phyloP scores from a whole-genome alignment of 1,140 invertebrate species.

The Thereuonema tuberculata region DNA sequence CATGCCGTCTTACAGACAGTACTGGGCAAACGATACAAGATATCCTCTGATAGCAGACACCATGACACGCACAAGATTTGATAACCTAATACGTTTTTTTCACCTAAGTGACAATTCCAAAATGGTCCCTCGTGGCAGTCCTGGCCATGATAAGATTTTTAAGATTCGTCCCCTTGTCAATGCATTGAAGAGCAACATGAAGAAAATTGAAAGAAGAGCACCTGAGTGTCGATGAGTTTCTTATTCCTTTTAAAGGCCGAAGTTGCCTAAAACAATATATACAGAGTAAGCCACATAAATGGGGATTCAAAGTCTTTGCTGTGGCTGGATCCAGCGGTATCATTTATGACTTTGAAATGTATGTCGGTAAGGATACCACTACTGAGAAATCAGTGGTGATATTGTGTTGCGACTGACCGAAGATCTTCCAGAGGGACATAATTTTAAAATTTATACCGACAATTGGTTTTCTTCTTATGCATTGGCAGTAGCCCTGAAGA shows the following conservation, averaged over 20 bases:
- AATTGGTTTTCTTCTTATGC: constrained; percentile 20
- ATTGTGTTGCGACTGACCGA: constrained; percentile 15
- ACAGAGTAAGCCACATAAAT: constrained; percentile 19
- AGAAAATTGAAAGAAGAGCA: neutral
- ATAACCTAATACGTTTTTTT: constrained; percentile 11
- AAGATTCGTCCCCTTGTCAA: constrained; percentile 2
- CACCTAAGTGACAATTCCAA: constrained; percentile 8
- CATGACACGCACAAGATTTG: constrained; percentile 19
- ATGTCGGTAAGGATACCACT: constrained; percentile 14
- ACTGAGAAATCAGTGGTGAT: constrained; percentile 16
- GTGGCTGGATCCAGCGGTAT: constrained; percentile 14
- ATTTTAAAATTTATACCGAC: constrained; percentile 20
- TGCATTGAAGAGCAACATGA: neutral
- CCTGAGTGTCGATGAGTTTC: constrained; percentile 26
- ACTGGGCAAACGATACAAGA: constrained; percentile 20
- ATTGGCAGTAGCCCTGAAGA: constrained; percentile 15
- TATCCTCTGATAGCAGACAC: constrained; percentile 16
- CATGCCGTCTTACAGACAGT: constrained; percentile 15
- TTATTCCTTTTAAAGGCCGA: constrained; percentile 32
- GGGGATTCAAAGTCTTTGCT: constrained; percentile 20
- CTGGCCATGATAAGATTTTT: neutral
- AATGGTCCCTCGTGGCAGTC: neutral
- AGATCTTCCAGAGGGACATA: constrained; percentile 14
- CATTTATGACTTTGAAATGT: constrained; percentile 18
- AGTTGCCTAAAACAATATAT: constrained; percentile 26